Conservation (phyloP, 37 sponge, comb jelly and placozoan species). For the Tethya wilhelma region DNA sequence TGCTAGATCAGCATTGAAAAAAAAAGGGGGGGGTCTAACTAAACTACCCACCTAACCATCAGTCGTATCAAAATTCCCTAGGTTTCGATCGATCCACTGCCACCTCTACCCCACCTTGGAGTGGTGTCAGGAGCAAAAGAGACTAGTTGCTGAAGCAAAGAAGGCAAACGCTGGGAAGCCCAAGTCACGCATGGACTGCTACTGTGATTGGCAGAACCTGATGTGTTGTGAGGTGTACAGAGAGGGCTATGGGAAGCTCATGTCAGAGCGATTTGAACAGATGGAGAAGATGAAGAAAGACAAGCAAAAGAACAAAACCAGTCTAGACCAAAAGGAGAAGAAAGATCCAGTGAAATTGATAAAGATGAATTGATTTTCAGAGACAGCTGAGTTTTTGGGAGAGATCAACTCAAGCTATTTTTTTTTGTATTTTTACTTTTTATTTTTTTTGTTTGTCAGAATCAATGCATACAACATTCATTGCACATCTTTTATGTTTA, state of each 20-base stretch:
- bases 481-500: too few species aligned
- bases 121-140: constrained; percentile 40
- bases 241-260: background rate
- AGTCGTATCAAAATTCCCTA: background rate
- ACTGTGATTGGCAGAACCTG: background rate
- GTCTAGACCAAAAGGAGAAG: too few species aligned
- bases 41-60: too few species aligned
- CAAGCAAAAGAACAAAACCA: too few species aligned
- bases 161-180: background rate
- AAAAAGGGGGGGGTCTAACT: too few species aligned
- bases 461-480: too few species aligned
- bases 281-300: background rate
- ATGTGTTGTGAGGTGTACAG: constrained; percentile 18
- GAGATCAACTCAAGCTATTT: too few species aligned
- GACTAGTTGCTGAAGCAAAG: background rate
- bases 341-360: background rate
- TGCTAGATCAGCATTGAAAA: too few species aligned
- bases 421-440: too few species aligned
- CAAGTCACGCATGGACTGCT: background rate
- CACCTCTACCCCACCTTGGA: constrained; percentile 27
- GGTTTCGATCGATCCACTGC: constrained; percentile 57
- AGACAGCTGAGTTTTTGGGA: too few species aligned
- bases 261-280: background rate
- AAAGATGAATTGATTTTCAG: background rate
- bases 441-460: too few species aligned